Base-by-base conservation (phyloP, 1,140 invertebrate species). In the Diachasmimorpha longicaudata region DNA sequence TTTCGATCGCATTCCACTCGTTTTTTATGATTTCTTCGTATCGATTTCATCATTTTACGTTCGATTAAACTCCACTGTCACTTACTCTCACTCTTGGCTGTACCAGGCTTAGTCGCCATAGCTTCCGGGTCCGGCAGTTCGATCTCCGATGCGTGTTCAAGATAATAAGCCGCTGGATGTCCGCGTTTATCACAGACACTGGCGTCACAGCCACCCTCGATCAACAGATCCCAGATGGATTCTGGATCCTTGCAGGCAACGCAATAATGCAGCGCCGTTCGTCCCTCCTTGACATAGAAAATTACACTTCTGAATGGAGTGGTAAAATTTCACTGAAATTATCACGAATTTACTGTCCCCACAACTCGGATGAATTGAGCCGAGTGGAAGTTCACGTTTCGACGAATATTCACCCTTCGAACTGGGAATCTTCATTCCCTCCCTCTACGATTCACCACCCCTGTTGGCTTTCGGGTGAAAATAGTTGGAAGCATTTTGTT, bases 181-280 rank as follows among this genome's bases (percentile, higher is more conserved):
- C 93, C 93, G 58, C 89, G 90, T 70, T 90, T 90, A 86, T 96
- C 95, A 70, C 91, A 87, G 69, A 91, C 84, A 68, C 91, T 90
- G 11, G 92, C 86, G 86, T 93, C 92, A 75, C 93, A 94, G 25
- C 94, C 94, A 42, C 91, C 91, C 55, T 90, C 88, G 75, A 92
- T 89, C 52, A 96, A 85, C 66, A 93, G 80, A 78, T 92, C 91
- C 88, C 94, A 94, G 71, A 93, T 90, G 0, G 85, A 83, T 39
- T 91, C 90, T 16, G 92, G 90, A 79, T 94, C 91, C 69, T 90
- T 91, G 76, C 93, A 92, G 58, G 91, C 91, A 0, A 93, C 91
- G 23, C 93, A 94, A 86, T 96, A 97, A 87, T 97, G 96, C 58
- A 96, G 90, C 4, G 95, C 91, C 11, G 94, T 96, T 79, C 95